Conservation (phyloP, 2,888 invertebrate genomes). For the Drosophila anceps region DNA sequence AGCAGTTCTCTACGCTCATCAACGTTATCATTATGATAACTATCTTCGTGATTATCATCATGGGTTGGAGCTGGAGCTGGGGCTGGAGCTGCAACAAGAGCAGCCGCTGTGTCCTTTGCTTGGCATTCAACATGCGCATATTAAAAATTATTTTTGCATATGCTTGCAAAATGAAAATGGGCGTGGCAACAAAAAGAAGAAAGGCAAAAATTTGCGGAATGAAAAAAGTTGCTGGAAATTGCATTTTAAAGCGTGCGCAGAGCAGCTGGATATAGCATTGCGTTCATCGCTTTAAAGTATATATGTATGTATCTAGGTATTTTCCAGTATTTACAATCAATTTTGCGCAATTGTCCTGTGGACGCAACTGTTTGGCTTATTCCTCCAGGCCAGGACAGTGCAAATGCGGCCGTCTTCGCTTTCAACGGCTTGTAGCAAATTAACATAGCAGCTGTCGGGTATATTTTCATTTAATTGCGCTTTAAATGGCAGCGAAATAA, state of each 20-base stretch:
- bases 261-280: not conserved
- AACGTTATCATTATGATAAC: constrained; percentile 41
- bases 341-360: constrained; percentile 42
- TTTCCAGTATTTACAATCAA: constrained; percentile 37
- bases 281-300: constrained; percentile 41
- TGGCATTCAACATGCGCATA: constrained; percentile 65
- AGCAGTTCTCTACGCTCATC: constrained; percentile 44
- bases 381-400: constrained; percentile 38
- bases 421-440: constrained; percentile 30
- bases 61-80: constrained; percentile 14
- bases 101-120: constrained; percentile 14
- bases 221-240: constrained; percentile 68
- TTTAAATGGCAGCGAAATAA: constrained; percentile 12
- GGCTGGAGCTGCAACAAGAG: constrained; percentile 17
- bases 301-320: constrained; percentile 2
- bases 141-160: constrained; percentile 72
- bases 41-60: constrained; percentile 26
- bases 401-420: constrained; percentile 30
- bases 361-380: constrained; percentile 42
- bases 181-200: constrained; percentile 18
- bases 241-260: constrained; percentile 50
- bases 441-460: constrained; percentile 38
- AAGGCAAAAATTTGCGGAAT: constrained; percentile 38
- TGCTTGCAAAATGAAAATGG: constrained; percentile 54
- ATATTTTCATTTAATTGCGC: constrained; percentile 50